Conservation (phyloP, 1,140 invertebrate genomes). For the Homalodisca vitripennis region DNA sequence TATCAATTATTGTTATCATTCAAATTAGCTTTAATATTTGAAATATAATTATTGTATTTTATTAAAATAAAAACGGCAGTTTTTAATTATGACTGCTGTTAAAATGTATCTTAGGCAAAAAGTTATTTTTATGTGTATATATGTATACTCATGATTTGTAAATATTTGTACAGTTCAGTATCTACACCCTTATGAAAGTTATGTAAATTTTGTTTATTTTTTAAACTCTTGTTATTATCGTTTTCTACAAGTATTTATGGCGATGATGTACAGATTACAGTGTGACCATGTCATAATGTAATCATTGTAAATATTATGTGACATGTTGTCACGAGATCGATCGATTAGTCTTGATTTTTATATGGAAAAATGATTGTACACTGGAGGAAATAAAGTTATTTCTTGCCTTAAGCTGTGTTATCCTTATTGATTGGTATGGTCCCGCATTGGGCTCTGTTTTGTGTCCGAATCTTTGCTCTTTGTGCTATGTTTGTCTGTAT, state of each 20-base stretch:
- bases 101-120: too few relatives aligned
- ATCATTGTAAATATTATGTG: constrained; percentile 34
- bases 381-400: constrained; percentile 37
- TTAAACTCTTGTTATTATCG: neutral
- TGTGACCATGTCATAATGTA: neutral
- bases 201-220: neutral
- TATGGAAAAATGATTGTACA: neutral
- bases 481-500: constrained; percentile 54
- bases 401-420: constrained; percentile 38
- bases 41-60: too few relatives aligned
- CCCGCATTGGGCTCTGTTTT: constrained; percentile 57
- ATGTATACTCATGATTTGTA: neutral
- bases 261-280: neutral
- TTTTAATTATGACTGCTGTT: too few relatives aligned
- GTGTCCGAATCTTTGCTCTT: constrained; percentile 57
- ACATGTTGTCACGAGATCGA: constrained; percentile 39
- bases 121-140: neutral
- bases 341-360: neutral
- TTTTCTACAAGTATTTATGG: neutral
- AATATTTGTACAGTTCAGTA: neutral
- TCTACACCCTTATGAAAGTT: neutral
- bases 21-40: too few relatives aligned
- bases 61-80: too few relatives aligned
- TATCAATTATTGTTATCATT: too few relatives aligned
- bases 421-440: constrained; percentile 37